Percentiles rank a stretch among this genome's conserved stretches.
Conservation (phyloP, 1,140 invertebrate species). For the Bombus waltoni region DNA sequence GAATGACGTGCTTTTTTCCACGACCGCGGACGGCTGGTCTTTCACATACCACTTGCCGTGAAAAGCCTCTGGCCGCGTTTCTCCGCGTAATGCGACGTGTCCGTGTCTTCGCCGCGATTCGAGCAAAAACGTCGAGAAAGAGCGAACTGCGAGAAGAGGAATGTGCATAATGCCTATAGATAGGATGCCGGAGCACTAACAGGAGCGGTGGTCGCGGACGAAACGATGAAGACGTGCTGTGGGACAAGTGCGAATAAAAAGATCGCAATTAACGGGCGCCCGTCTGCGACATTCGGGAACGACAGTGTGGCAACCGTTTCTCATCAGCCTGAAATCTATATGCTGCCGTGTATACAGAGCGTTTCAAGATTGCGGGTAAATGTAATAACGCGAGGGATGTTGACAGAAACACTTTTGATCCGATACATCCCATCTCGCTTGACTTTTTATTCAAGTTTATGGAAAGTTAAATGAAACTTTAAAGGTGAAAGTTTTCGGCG, state of each 20-base stretch:
- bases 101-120: too few species aligned
- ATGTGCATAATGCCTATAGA: not conserved
- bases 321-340: not conserved
- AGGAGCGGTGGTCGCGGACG: not conserved
- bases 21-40: constrained; percentile 25
- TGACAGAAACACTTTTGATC: not conserved
- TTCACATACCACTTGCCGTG: constrained; percentile 31
- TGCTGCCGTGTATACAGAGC: not conserved
- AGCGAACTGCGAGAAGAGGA: too few species aligned
- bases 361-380: not conserved
- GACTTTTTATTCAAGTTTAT: not conserved
- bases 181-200: not conserved
- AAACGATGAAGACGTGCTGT: constrained; percentile 12
- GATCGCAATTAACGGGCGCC: constrained; percentile 48
- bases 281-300: constrained; percentile 10
- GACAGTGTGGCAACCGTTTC: not conserved
- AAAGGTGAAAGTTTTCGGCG: not conserved
- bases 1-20: constrained; percentile 40
- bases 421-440: not conserved
- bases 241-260: constrained; percentile 44
- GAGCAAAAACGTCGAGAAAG: not conserved
- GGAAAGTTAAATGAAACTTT: not conserved
- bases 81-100: not conserved
- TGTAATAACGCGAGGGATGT: too few species aligned
- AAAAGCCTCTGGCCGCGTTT: not conserved